Evolutionary conservation across 2,797 vertebrate genomes (phyloP).

Genomic region (Enteromius unitaeniatus): DNA sequence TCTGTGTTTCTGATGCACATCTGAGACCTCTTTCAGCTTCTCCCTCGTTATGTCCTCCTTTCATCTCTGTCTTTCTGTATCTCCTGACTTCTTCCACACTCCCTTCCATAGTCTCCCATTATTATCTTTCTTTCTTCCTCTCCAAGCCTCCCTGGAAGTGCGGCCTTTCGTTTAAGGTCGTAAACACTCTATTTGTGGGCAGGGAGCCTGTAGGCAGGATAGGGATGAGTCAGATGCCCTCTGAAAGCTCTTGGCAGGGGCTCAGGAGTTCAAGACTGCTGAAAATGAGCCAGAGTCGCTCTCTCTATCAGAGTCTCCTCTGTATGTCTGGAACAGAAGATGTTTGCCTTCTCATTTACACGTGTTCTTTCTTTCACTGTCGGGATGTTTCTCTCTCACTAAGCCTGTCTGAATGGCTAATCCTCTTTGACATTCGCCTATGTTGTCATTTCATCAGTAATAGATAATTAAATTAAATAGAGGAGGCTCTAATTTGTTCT

Average conservation of each 20-base stretch:
- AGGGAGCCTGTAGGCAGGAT: not conserved
- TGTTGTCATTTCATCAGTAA: conserved; percentile 39
- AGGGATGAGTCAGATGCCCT: not conserved
- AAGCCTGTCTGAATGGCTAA: conserved; percentile 23
- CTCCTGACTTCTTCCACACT: not conserved
- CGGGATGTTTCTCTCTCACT: conserved; percentile 17
- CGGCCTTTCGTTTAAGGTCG: conserved; percentile 10
- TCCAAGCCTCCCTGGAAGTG: conserved; percentile 18
- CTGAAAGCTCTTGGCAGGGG: conserved; percentile 35
- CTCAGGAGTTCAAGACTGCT: conserved; percentile 35
- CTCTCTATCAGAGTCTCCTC: conserved; percentile 27
- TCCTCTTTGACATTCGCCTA: conserved; percentile 22
- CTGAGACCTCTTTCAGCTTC: not conserved
- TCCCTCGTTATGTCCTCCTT: not conserved
- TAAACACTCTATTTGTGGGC: conserved; percentile 42
- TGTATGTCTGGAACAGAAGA: conserved; percentile 35
- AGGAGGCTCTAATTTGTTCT: conserved; percentile 39
- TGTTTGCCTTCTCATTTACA: conserved; percentile 20
- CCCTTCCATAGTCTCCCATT: not conserved
- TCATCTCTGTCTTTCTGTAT: not conserved
- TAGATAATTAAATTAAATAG: conserved; percentile 21
- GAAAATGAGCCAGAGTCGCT: conserved; percentile 26
- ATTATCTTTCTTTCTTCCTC: not conserved
- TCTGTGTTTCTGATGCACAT: conserved; percentile 5
- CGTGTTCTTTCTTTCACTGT: conserved; percentile 23